Evolutionary conservation across 2,888 invertebrate species (phyloP).

Genomic region (Ptilodon capucinus): DNA sequence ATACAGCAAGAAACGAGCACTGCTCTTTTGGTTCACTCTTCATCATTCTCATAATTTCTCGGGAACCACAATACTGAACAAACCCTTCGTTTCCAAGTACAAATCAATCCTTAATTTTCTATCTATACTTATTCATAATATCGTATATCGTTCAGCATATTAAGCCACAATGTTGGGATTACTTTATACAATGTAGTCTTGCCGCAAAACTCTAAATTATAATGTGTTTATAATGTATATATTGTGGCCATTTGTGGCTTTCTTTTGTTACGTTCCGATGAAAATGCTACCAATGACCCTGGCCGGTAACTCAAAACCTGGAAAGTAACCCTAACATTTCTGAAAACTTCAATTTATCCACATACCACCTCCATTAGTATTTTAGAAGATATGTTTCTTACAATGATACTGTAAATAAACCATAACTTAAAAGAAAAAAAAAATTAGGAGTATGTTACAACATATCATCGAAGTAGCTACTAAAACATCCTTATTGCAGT

Average conservation of each 20-base stretch:
- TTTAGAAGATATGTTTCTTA: too few relatives aligned
- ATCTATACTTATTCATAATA: not conserved
- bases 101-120: not conserved
- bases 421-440: too few relatives aligned
- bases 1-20: not conserved
- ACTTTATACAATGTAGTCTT: not conserved
- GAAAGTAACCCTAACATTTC: too few relatives aligned
- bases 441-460: too few relatives aligned
- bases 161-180: not conserved
- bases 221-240: constrained; percentile 1
- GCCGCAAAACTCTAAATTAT: constrained; percentile 2
- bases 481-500: too few relatives aligned
- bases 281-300: not conserved
- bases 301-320: not conserved
- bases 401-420: too few relatives aligned
- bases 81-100: not conserved
- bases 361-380: too few relatives aligned
- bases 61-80: too few relatives aligned
- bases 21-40: too few relatives aligned
- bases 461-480: too few relatives aligned
- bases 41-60: too few relatives aligned
- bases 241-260: not conserved
- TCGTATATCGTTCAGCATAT: not conserved
- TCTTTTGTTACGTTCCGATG: not conserved
- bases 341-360: too few relatives aligned